Percentiles rank a stretch among this genome's conserved stretches.
Evolutionary conservation across 1,140 invertebrate genomes (phyloP).

Genomic region (Pogonomyrmex californicus): DNA sequence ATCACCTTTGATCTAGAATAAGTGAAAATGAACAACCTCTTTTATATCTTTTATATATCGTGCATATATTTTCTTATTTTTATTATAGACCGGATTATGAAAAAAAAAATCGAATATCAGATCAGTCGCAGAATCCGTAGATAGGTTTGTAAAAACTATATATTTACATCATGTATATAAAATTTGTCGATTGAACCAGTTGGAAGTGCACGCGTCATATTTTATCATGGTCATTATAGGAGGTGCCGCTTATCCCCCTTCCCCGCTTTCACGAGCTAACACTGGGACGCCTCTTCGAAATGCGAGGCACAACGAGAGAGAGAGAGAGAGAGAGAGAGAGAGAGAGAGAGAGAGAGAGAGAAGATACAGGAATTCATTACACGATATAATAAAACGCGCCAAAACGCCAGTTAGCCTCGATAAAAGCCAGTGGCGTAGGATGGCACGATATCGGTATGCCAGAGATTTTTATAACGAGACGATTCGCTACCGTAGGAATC

Average conservation of each 20-base stretch:
- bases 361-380: conserved; percentile 74
- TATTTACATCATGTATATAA: conserved; percentile 10
- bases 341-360: conserved; percentile 13
- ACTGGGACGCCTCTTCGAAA: conserved; percentile 74
- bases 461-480: conserved; percentile 65
- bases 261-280: conserved; percentile 52
- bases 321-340: neutral
- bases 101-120: neutral
- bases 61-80: neutral
- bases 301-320: conserved; percentile 72
- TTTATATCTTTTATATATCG: neutral
- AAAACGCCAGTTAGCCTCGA: conserved; percentile 78
- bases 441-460: conserved; percentile 35
- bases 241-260: conserved; percentile 19
- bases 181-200: conserved; percentile 3
- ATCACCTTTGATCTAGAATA: neutral
- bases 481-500: conserved; percentile 65
- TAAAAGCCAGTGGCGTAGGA: conserved; percentile 70
- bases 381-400: conserved; percentile 79
- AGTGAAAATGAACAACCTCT: neutral
- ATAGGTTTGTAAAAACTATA: neutral
- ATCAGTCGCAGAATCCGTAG: conserved; percentile 6
- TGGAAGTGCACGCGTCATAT: conserved; percentile 72
- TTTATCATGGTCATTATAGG: conserved; percentile 79
- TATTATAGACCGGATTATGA: neutral